Conservation (phyloP, 2,113 vertebrate genomes). For the Ceratotherium simum region DNA sequence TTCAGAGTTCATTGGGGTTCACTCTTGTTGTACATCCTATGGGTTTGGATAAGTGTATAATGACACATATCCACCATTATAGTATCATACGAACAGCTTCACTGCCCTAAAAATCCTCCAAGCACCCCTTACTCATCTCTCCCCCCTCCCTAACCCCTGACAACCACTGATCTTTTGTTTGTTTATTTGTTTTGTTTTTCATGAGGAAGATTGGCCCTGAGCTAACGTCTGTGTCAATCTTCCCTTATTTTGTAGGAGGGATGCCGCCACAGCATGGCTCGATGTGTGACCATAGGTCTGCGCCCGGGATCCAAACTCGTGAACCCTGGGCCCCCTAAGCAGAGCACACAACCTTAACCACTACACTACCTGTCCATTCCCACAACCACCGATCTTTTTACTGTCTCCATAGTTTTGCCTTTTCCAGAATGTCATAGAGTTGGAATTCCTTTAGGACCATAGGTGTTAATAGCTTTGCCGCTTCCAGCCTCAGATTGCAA, state of each 20-base stretch:
- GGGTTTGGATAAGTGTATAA: background rate
- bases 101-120: background rate
- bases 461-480: background rate
- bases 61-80: background rate
- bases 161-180: background rate
- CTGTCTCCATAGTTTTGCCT: background rate
- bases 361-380: too few species aligned
- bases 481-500: background rate
- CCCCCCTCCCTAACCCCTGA: background rate
- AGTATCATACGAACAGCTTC: background rate
- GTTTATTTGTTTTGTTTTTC: too few species aligned
- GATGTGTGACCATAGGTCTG: too few species aligned
- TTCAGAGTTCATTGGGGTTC: background rate
- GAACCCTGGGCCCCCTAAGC: too few species aligned
- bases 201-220: too few species aligned
- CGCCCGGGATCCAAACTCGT: too few species aligned
- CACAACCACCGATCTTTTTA: background rate
- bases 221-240: too few species aligned
- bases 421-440: background rate
- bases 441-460: background rate
- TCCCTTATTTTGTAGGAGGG: too few species aligned
- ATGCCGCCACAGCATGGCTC: too few species aligned
- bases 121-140: background rate
- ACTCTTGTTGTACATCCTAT: background rate
- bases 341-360: too few species aligned